Evolutionary conservation across 2,888 invertebrate species (phyloP).

Genomic region (Linnaemya vulpina): DNA sequence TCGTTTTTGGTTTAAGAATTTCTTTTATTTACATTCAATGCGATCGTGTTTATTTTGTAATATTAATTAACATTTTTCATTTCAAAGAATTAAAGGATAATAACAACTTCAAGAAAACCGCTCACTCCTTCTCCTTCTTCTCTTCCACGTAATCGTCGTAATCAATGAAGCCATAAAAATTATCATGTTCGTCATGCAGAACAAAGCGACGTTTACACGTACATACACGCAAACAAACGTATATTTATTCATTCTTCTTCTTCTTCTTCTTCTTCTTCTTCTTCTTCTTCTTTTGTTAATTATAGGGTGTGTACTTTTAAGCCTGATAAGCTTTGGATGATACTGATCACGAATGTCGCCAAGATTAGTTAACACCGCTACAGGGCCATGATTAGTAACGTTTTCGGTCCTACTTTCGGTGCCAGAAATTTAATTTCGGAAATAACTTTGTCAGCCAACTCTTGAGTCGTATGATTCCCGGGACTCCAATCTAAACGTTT

Average conservation of each 20-base stretch:
- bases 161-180: slow-evolving; percentile 66
- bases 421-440: no score
- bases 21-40: slow-evolving; percentile 3
- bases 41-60: slow-evolving; percentile 39
- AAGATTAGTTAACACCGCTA: no score
- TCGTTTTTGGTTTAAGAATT: slow-evolving; percentile 48
- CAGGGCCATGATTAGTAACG: no score
- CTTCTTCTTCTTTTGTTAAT: background rate
- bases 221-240: background rate
- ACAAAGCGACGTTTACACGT: background rate
- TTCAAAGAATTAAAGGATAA: slow-evolving; percentile 7
- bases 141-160: background rate
- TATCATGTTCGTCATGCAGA: slow-evolving; percentile 40
- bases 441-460: no score
- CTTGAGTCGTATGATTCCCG: no score
- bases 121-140: background rate
- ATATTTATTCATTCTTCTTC: background rate
- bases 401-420: no score
- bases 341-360: no score
- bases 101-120: slow-evolving; percentile 14
- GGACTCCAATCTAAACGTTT: no score
- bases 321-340: no score
- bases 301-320: no score
- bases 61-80: slow-evolving; percentile 16
- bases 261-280: background rate